Conservation (phyloP, 2,113 vertebrate species). For the Rhadina sibilatrix region DNA sequence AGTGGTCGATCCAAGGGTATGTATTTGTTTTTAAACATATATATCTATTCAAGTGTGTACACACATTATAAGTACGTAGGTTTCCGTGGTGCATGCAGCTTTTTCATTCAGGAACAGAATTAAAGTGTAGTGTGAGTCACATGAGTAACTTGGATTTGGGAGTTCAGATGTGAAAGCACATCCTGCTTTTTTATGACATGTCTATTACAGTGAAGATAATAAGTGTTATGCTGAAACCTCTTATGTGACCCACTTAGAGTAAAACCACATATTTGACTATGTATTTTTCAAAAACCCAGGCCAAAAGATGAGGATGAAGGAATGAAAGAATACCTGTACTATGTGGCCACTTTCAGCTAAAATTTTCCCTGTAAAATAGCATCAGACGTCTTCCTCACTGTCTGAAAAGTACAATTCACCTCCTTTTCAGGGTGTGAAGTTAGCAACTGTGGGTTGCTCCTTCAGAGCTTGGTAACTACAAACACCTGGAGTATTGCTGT, state of each 20-base stretch:
- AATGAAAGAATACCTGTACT: background rate
- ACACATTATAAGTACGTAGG: background rate
- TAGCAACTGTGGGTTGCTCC: background rate
- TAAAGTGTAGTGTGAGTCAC: background rate
- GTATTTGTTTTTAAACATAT: background rate
- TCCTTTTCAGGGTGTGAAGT: background rate
- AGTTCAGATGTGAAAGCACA: background rate
- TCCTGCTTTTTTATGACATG: background rate
- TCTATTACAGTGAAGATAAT: background rate
- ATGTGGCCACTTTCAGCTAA: background rate
- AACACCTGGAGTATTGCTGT: background rate
- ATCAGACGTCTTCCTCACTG: background rate
- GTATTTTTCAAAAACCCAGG: background rate
- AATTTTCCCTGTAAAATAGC: background rate
- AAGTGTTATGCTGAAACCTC: background rate
- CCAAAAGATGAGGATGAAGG: background rate
- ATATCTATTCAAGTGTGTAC: background rate
- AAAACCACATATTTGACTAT: background rate
- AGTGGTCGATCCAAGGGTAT: constrained; percentile 91
- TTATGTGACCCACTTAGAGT: background rate
- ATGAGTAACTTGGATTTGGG: background rate
- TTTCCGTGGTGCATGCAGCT: background rate
- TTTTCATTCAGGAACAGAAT: background rate
- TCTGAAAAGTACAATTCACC: background rate
- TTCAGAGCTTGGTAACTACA: background rate